Base-by-base conservation (phyloP, 2,888 invertebrate genomes). In the Epistrophella euchroma region DNA sequence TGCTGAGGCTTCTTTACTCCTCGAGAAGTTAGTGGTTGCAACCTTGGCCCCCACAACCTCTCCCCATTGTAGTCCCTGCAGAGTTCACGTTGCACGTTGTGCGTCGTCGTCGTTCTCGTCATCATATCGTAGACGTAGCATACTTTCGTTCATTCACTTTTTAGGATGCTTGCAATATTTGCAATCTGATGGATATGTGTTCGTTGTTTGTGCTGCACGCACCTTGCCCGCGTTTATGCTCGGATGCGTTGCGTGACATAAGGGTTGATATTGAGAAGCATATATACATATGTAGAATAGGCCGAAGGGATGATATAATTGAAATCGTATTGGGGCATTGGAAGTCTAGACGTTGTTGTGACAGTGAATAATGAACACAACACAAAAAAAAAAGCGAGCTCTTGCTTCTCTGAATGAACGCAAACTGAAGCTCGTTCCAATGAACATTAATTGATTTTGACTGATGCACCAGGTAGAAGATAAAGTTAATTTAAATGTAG, bases 311-410 rank as follows among this genome's bases (percentile, higher is more conserved):
- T 85, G 71, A 37, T 52, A 72, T 80, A 80, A 83, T 85, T 85
- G 80, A 52, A 85, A 80, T 80, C 72, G 35, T 62, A 76, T 73
- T 74, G 64, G 19, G 68, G 60, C 58, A 76, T 56, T 74, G 64
- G 25, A 73, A 74, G 86, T 86, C 86, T 86, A 86, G 86, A 86
- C 86, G 52, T 47, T 66, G 78, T 82, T 74, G 82, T 77, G 77
- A 77, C 74, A 82, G 73, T 75, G 55, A 77, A 72, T 50, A 60
- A 73, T 73, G 68, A 70, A 73, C n/a, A 45, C 19, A 55, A 5
- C 22, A 19, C 6, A 25, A 52, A 62, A 32, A 58, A 81, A 58
- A 40, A 35, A 74, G 45, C 11, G 17, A 80, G 68, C 72, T 52
- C 52, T 68, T 22, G 56, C 15, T 68, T 70, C 58, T 76, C 72